These are phyloP conservation scores for Pardalotus punctatus DNA, from an alignment of 2,113 vertebrate species.

Conservation along the genomic window DNA sequence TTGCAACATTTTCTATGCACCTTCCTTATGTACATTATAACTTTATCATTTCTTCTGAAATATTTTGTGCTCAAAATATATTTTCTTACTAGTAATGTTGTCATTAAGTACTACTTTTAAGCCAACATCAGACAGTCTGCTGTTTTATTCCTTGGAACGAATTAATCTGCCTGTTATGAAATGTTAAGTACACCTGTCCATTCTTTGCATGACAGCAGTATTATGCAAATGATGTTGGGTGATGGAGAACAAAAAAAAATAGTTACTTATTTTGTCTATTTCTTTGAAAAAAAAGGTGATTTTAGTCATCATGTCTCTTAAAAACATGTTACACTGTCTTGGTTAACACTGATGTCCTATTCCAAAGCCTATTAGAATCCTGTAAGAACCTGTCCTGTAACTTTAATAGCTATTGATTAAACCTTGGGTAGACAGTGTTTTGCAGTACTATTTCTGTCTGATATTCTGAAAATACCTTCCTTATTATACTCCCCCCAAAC, in stretches of 20 bases:
- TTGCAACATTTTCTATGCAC: background rate
- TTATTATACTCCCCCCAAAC: background rate
- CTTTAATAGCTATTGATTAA: background rate
- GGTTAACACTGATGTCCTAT: background rate
- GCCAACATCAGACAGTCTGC: background rate
- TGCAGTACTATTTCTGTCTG: background rate
- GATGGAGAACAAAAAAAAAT: background rate
- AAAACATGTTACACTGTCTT: background rate
- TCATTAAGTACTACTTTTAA: background rate
- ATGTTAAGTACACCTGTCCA: background rate
- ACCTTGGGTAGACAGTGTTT: background rate
- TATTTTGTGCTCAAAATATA: background rate
- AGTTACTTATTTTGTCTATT: background rate
- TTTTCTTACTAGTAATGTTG: background rate
- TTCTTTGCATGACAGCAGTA: background rate
- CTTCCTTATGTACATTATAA: background rate
- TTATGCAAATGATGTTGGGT: background rate
- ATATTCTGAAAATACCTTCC: background rate
- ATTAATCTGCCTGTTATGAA: background rate
- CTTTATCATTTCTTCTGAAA: background rate
- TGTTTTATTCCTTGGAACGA: background rate
- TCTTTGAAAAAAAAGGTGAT: background rate
- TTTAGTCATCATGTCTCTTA: background rate
- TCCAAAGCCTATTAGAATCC: background rate
- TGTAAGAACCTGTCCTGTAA: background rate